Percentiles rank a stretch among this genome's conserved stretches.
These are phyloP conservation scores for Patiria miniata DNA, from an alignment of 35 echinoderm and acorn worm species.

Conservation along the genomic window DNA sequence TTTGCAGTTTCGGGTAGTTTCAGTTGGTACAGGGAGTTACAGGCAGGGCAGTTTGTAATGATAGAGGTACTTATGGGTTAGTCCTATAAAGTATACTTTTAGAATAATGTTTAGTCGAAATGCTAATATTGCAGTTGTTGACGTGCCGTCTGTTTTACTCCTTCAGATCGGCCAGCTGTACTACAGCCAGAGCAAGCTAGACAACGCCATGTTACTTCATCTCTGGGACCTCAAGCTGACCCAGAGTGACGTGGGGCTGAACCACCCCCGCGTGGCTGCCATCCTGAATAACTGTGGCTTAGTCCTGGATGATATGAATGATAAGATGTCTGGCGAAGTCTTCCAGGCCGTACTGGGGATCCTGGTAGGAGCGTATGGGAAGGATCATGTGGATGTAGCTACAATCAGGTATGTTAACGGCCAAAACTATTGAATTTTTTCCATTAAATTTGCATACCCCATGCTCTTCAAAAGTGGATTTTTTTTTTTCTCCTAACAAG, in stretches of 20 bases:
- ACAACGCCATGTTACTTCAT: conserved; percentile 63
- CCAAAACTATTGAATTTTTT: too few relatives aligned
- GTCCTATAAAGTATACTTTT: too few relatives aligned
- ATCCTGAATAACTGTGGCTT: conserved; percentile 88
- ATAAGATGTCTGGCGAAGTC: conserved; percentile 51
- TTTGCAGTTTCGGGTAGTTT: too few relatives aligned
- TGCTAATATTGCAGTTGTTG: too few relatives aligned
- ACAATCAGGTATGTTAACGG: conserved; percentile 57
- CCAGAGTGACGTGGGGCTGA: conserved; percentile 63
- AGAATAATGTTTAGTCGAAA: too few relatives aligned
- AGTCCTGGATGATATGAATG: conserved; percentile 83
- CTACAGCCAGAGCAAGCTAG: conserved; percentile 76
- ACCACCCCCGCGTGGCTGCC: conserved; percentile 80
- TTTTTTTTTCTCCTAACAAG: too few relatives aligned
- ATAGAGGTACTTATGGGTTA: too few relatives aligned
- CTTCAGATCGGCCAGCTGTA: conserved; percentile 78
- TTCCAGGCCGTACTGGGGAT: conserved; percentile 74
- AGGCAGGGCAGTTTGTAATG: too few relatives aligned
- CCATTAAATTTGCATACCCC: too few relatives aligned
- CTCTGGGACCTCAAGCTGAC: conserved; percentile 79
- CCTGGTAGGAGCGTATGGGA: conserved; percentile 79
- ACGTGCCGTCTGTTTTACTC: too few relatives aligned
- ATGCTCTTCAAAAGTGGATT: too few relatives aligned
- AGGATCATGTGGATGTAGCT: conserved; percentile 87
- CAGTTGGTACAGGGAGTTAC: too few relatives aligned